Percentiles rank a stretch among this genome's conserved stretches.
phyloP scores from a whole-genome alignment of 2,888 invertebrate genomes.

The Helobdella robusta region DNA sequence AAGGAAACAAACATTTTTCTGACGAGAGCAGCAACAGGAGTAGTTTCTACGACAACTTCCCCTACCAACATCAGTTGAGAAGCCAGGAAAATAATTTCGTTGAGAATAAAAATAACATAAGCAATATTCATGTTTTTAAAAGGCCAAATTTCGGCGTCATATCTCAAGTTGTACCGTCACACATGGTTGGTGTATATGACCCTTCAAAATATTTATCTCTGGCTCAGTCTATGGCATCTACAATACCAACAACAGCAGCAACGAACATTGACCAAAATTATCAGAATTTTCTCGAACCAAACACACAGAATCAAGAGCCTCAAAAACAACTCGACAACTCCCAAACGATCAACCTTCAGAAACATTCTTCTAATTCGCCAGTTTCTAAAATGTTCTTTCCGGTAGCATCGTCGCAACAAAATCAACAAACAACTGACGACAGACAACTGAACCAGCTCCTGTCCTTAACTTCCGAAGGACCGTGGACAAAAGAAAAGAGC shows the following conservation, averaged over 20 bases:
- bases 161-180: slow-evolving; percentile 25
- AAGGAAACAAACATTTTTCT: neutral
- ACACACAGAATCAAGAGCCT: neutral
- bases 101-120: neutral
- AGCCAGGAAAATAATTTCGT: neutral
- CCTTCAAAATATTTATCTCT: slow-evolving; percentile 14
- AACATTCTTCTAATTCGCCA: too few species aligned
- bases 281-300: neutral
- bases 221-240: neutral
- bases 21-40: neutral
- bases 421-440: neutral
- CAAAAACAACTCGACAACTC: neutral
- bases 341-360: neutral
- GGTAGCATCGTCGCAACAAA: neutral
- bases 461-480: neutral
- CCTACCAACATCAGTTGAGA: neutral
- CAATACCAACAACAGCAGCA: neutral
- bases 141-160: slow-evolving; percentile 9
- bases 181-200: slow-evolving; percentile 29
- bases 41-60: slow-evolving; percentile 7
- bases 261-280: neutral
- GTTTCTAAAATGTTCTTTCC: too few species aligned
- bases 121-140: neutral
- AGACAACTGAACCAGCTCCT: slow-evolving; percentile 18
- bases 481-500: slow-evolving; percentile 16